Percentiles rank a stretch among this genome's conserved stretches.
These are phyloP conservation scores for Eurytoma californica DNA, from an alignment of 2,888 invertebrate species.

Conservation along the genomic window DNA sequence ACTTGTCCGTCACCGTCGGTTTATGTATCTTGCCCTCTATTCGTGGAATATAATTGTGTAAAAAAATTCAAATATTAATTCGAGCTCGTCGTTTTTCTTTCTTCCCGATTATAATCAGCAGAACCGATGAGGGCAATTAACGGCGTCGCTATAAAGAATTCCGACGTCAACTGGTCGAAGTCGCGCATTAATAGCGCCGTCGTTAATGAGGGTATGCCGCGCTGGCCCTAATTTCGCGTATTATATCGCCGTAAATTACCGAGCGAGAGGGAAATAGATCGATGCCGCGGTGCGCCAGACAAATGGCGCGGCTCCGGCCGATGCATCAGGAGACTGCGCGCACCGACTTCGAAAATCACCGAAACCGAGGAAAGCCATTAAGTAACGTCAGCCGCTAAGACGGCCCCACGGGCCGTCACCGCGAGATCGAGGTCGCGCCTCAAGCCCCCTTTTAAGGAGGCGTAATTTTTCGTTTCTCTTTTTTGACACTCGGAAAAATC, in stretches of 20 bases:
- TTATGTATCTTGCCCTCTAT: no score
- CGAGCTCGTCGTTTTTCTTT: no score
- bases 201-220: not conserved
- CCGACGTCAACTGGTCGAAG: no score
- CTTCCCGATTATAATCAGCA: no score
- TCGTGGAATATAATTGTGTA: no score
- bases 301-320: not conserved
- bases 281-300: not conserved
- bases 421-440: not conserved
- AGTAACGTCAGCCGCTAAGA: constrained; percentile 8
- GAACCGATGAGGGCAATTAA: no score
- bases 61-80: no score
- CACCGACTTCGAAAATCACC: constrained; percentile 19
- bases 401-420: not conserved
- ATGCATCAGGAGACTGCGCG: constrained; percentile 17
- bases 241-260: not conserved
- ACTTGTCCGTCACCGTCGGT: no score
- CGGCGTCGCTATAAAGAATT: no score
- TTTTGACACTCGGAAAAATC: not conserved
- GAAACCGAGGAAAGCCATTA: constrained; percentile 23
- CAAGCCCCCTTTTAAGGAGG: not conserved
- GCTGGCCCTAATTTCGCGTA: not conserved
- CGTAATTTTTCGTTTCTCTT: not conserved
- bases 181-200: no score
- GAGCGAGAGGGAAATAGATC: not conserved